Evolutionary conservation across 2,888 invertebrate genomes (phyloP).

Genomic region (Melinaea menophilus): DNA sequence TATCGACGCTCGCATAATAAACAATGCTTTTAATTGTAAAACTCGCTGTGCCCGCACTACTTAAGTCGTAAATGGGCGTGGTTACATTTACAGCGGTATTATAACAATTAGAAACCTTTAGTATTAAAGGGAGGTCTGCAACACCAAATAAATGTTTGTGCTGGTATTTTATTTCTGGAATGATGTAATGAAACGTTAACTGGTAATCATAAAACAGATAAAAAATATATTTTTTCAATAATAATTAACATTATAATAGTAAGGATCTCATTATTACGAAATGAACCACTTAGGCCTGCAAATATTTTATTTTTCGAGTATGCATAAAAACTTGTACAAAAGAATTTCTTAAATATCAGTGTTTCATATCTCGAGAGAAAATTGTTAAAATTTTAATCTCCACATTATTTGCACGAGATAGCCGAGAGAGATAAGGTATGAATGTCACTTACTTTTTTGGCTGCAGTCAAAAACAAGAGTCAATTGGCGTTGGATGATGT

Average conservation of each 20-base stretch:
- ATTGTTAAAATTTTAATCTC: conserved; percentile 12
- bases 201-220: no score
- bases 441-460: conserved; percentile 17
- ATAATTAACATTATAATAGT: no score
- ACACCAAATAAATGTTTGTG: no score
- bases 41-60: conserved; percentile 32
- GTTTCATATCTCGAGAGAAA: not conserved
- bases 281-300: no score
- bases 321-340: not conserved
- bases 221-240: no score
- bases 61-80: conserved; percentile 20
- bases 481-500: not conserved
- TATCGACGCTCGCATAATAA: conserved; percentile 28
- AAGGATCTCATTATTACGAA: no score
- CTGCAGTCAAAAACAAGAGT: not conserved
- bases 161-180: no score
- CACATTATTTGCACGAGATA: conserved; percentile 14
- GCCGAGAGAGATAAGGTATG: conserved; percentile 18
- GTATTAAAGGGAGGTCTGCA: no score
- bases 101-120: not conserved
- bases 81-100: conserved; percentile 4
- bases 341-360: not conserved
- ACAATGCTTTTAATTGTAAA: conserved; percentile 37
- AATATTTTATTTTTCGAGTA: no score
- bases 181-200: no score